These are phyloP conservation scores for Pedetes capensis DNA, from an alignment of 2,113 vertebrate species.

Conservation along the genomic window DNA sequence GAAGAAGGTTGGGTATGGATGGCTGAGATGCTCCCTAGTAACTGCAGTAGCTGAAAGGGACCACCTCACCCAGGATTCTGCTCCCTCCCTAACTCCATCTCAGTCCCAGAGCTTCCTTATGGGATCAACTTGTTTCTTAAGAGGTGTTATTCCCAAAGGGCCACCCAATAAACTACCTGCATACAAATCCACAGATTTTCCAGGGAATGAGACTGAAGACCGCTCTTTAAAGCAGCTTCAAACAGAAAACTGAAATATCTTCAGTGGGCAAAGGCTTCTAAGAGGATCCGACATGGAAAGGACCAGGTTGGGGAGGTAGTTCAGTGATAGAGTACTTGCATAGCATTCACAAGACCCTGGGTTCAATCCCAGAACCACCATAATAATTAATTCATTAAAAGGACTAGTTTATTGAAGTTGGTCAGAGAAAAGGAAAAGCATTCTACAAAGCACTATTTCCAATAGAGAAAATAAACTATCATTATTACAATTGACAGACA, in stretches of 20 bases:
- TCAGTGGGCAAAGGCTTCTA: fast-evolving
- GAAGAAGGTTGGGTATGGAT: not conserved
- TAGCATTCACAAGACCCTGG: no score
- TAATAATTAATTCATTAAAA: no score
- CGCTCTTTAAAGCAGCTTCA: not conserved
- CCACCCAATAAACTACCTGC: not conserved
- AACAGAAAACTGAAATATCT: not conserved
- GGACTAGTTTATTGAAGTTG: not conserved
- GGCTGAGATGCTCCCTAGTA: not conserved
- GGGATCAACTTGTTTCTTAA: not conserved
- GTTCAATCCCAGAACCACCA: no score
- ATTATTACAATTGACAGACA: not conserved
- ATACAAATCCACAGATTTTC: not conserved
- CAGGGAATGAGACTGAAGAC: not conserved
- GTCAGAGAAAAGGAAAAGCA: not conserved
- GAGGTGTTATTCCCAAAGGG: not conserved
- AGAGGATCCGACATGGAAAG: not conserved
- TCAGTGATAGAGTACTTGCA: no score
- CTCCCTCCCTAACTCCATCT: not conserved
- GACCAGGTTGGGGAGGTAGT: no score
- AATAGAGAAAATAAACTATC: not conserved
- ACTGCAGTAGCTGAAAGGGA: not conserved
- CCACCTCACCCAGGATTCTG: not conserved
- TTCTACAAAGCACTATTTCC: not conserved
- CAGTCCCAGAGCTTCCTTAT: not conserved